phyloP scores from a whole-genome alignment of 64 coral and sea anemone genomes.

The Montipora cactus region DNA sequence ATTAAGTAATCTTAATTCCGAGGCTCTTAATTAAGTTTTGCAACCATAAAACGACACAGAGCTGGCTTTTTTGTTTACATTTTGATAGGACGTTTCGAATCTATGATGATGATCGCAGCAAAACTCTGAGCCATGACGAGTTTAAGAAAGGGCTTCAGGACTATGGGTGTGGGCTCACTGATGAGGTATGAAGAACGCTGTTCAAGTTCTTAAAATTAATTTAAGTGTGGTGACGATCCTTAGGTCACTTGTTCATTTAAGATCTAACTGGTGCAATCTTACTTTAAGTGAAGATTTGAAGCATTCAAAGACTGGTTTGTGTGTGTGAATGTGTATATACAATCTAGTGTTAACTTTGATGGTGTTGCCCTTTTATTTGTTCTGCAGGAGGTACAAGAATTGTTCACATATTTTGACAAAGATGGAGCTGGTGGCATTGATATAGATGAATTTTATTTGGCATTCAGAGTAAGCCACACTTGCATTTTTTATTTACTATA shows the following conservation, averaged over 20 bases:
- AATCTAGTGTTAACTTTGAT: no score
- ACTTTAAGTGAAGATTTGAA: no score
- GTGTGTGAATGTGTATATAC: no score
- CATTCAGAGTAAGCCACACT: slow-evolving; percentile 74
- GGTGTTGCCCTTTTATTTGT: background rate
- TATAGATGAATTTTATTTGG: slow-evolving; percentile 77
- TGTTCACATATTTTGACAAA: slow-evolving; percentile 77
- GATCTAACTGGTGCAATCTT: no score
- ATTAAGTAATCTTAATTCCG: no score
- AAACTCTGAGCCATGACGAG: slow-evolving; percentile 15
- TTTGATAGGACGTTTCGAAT: slow-evolving; percentile 48
- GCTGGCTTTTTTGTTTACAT: background rate
- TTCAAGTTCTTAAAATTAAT: no score
- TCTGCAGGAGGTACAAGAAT: slow-evolving; percentile 56
- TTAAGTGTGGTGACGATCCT: no score
- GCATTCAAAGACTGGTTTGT: no score
- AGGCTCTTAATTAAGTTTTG: no score
- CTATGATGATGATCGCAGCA: slow-evolving; percentile 62
- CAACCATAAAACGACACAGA: no score
- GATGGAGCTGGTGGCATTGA: slow-evolving; percentile 67
- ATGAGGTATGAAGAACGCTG: slow-evolving; percentile 1
- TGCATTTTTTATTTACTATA: background rate
- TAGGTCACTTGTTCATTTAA: no score
- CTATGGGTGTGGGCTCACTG: background rate
- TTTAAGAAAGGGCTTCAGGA: slow-evolving; percentile 43